Evolutionary conservation across 2,113 vertebrate species (phyloP).

Genomic region (Emberiza fucata): DNA sequence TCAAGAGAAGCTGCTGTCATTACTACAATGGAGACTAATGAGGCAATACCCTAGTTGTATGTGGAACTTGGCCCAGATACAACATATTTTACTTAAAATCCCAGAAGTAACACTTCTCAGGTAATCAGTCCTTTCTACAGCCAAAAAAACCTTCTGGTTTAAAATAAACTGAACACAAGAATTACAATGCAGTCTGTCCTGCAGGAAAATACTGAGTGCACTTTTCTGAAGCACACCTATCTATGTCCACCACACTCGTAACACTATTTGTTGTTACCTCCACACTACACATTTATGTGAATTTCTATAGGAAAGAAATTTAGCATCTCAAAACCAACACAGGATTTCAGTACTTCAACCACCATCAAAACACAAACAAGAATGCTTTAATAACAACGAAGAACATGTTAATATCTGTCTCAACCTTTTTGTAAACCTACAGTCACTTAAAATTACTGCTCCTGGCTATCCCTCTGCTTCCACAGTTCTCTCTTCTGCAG

Average conservation of each 20-base stretch:
- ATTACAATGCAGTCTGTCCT: not conserved
- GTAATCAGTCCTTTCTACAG: not conserved
- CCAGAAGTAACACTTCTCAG: not conserved
- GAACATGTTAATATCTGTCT: not conserved
- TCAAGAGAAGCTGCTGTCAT: not conserved
- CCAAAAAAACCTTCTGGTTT: not conserved
- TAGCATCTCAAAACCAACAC: not conserved
- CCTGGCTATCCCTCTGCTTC: not conserved
- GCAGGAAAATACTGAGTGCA: not conserved
- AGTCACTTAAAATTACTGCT: not conserved
- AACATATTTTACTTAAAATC: not conserved
- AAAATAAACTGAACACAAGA: not conserved
- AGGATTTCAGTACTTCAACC: not conserved
- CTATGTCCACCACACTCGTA: not conserved
- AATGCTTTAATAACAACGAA: not conserved
- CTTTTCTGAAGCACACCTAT: not conserved
- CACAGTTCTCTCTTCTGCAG: not conserved
- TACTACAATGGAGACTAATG: not conserved
- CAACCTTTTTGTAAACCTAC: not conserved
- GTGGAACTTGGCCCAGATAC: not conserved
- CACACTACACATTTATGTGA: rapidly evolving
- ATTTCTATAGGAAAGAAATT: not conserved
- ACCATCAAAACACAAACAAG: not conserved
- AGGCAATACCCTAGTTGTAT: not conserved
- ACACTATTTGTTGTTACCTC: not conserved